Evolutionary conservation across 2,113 vertebrate genomes (phyloP), one percentile per base, ranked within the genome.

Genomic region (Megaceryle torquata): DNA sequence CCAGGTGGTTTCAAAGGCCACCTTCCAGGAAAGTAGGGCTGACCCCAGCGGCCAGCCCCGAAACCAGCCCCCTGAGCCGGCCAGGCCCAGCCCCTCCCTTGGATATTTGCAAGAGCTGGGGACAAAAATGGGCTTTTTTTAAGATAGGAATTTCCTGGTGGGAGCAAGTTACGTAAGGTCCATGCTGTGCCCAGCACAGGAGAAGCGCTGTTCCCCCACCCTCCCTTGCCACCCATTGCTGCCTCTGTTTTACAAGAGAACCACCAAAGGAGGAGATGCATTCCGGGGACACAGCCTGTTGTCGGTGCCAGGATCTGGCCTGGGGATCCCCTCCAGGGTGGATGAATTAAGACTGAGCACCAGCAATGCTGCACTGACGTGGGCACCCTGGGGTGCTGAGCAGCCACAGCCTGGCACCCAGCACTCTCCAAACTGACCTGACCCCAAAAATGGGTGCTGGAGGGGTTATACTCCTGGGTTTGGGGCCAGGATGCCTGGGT

Each of bases 261-360:
- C 3, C 8, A 20, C 14, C 4, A 6, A 37, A 56, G 51, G 51
- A 72, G 11, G n/a, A 59, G 72, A 63, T 63, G 57, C 10, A 8
- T n/a, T 21, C 28, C 1, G 3, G 24, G n/a, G 37, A 19, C 37
- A 35, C 0, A 0, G 67, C 2, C 1, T 13, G 6, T 33, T 0
- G 0, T 10, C 0, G 0, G 41, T 15, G 39, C 26, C 72, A 67
- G 84, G 48, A 75, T 69, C 35, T 13, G 14, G 26, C 26, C 33
- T 14, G 19, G 68, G 29, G 16, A 76, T 11, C n/a, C n/a, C 24
- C 17, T 11, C 13, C 35, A 50, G 25, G 41, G 10, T 0, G 0
- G 25, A 14, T n/a, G 43, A 84, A 19, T 71, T 26, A n/a, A 63
- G 35, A 59, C 31, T 1, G 1, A 74, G 21, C 6, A 4, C 26